Evolutionary conservation across 2,888 invertebrate genomes (phyloP), one percentile per base, ranked within the genome.

Genomic region (Tenthredo scrophulariae): DNA sequence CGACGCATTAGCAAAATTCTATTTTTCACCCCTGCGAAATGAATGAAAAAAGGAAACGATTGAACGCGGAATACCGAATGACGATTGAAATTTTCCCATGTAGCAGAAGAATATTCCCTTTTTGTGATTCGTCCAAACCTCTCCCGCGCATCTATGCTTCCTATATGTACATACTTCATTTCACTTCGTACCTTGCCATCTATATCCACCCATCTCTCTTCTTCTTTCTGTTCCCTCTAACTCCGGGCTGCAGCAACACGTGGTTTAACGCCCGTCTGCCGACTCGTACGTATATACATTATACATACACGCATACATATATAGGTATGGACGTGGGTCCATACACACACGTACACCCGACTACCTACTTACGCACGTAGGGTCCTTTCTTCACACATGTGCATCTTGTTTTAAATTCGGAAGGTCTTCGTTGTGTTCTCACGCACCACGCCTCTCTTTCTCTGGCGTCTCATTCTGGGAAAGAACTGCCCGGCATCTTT

Each of bases 361-460:
- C 33, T 67, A 67, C 67, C 29, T 67, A 67, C 67, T 67, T 67
- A 67, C 67, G 67, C 67, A 29, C 33, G 67, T 33, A 77, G 77
- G 9, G 18, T 77, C 46, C 33, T 77, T n/a, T 77, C 40, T 18
- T n/a, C 46, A 18, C 50, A 77, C 29, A 54, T 50, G 54, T 77
- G 46, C 33, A 77, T 29, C 54, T 77, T 77, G 77, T 77, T 77
- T 50, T 18, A 54, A 77, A 77, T 77, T 77, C 77, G 54, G 77
- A 46, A 50, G 50, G 46, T 54, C 72, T 40, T 29, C 77, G 77
- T 77, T 77, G 46, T 43, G 46, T 77, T 77, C 77, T 77, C 77
- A 77, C 77, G 77, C 77, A 54, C 77, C 29, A 77, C 46, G 50
- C 77, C 54, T 77, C n/a, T 50, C 29, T 77, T 33, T 77, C 77